Conservation (phyloP, 2,888 invertebrate species). For the Abrostola triplasia region DNA sequence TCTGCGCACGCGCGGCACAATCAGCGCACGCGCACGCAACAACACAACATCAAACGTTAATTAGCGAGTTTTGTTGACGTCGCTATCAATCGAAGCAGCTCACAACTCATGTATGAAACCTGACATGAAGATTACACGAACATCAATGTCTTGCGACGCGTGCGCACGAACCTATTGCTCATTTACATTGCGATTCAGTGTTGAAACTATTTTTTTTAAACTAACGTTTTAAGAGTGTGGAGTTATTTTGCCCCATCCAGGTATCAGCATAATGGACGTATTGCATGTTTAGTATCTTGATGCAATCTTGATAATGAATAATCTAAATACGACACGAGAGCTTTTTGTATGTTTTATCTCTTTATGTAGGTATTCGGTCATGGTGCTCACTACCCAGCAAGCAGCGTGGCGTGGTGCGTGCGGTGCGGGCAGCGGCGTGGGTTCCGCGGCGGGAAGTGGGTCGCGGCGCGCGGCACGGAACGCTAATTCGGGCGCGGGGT, state of each 20-base stretch:
- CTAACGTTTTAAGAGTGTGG: conserved; percentile 24
- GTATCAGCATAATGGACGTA: conserved; percentile 17
- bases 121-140: conserved; percentile 25
- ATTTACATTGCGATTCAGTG: conserved; percentile 26
- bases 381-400: conserved; percentile 24
- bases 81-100: conserved; percentile 26
- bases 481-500: conserved; percentile 83
- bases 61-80: conserved; percentile 40
- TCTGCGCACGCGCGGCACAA: conserved; percentile 49
- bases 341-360: neutral
- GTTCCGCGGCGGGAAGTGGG: conserved; percentile 60
- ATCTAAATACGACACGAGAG: neutral
- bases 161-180: conserved; percentile 30
- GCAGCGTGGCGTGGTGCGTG: conserved; percentile 34
- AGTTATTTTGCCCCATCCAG: conserved; percentile 27
- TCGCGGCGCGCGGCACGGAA: conserved; percentile 61
- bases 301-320: neutral
- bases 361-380: conserved; percentile 10
- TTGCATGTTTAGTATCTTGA: neutral
- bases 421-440: conserved; percentile 14
- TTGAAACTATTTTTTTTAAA: conserved; percentile 22
- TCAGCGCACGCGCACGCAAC: conserved; percentile 45
- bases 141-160: conserved; percentile 20
- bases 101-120: conserved; percentile 23
- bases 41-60: conserved; percentile 47